These are phyloP conservation scores for Bathynomus jamesi DNA, from an alignment of 1,140 invertebrate genomes.

Conservation along the genomic window DNA sequence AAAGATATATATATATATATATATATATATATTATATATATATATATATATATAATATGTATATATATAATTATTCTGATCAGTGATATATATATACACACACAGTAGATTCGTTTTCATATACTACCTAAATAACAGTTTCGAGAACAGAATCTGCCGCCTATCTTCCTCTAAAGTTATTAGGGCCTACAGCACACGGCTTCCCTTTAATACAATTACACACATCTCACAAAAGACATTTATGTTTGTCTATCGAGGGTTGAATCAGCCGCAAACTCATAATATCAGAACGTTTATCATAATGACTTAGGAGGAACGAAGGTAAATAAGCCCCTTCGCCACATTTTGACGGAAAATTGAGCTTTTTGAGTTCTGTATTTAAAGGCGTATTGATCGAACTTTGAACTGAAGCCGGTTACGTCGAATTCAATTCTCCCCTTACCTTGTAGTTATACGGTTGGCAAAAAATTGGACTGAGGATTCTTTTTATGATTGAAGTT, in stretches of 20 bases:
- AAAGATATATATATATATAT: too few relatives aligned
- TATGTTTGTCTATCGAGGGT: not conserved
- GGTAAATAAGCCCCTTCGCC: not conserved
- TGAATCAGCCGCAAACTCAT: not conserved
- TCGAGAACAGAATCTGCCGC: not conserved
- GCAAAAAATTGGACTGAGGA: not conserved
- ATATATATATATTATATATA: too few relatives aligned
- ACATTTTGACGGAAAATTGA: not conserved
- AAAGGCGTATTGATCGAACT: not conserved
- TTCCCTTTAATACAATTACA: not conserved
- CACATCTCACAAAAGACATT: conserved; percentile 1
- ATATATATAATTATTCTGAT: too few relatives aligned
- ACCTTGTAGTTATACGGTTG: not conserved
- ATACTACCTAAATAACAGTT: too few relatives aligned
- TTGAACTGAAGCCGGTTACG: not conserved
- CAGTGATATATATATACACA: too few relatives aligned
- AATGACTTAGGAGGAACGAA: not conserved
- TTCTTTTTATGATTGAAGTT: not conserved
- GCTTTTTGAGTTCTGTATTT: not conserved
- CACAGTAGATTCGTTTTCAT: too few relatives aligned
- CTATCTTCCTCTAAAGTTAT: not conserved
- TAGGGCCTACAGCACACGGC: not conserved
- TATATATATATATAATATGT: too few relatives aligned
- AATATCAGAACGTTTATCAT: conserved; percentile 1
- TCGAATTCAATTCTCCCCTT: not conserved